Evolutionary conservation across 2,797 vertebrate species (phyloP).

Genomic region (Pristis pectinata): DNA sequence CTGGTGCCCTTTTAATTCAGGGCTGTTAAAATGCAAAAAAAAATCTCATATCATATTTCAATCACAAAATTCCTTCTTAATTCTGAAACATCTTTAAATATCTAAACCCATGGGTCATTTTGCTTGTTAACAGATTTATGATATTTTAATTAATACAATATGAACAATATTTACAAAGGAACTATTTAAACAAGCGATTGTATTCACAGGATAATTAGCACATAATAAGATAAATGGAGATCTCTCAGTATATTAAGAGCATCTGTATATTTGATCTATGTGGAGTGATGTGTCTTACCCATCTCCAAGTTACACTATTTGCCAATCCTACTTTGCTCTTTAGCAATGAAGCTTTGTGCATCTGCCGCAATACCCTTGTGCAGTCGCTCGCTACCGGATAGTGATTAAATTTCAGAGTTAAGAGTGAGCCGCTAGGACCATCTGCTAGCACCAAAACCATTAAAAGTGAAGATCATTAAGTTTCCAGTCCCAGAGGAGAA

Average conservation of each 20-base stretch:
- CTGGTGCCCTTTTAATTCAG: conserved; percentile 12
- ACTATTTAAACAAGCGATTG: neutral
- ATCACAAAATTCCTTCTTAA: neutral
- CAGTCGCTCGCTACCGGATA: neutral
- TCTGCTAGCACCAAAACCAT: neutral
- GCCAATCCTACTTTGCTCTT: neutral
- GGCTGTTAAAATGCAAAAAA: neutral
- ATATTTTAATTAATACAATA: conserved; percentile 7
- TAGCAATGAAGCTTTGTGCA: neutral
- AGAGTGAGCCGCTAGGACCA: neutral
- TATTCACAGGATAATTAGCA: neutral
- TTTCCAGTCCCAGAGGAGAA: neutral
- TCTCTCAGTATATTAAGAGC: neutral
- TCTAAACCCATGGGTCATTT: neutral
- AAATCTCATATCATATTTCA: neutral
- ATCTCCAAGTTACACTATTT: neutral
- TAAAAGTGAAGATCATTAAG: neutral
- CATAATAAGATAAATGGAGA: neutral
- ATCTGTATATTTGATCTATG: conserved; percentile 1
- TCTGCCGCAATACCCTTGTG: conserved; percentile 21
- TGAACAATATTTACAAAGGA: neutral
- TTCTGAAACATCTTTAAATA: conserved; percentile 10
- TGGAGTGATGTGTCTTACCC: neutral
- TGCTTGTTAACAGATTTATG: neutral
- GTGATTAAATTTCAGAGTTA: conserved; percentile 20